Evolutionary conservation across 2,113 vertebrate species (phyloP).

Genomic region (Nibea albiflora): DNA sequence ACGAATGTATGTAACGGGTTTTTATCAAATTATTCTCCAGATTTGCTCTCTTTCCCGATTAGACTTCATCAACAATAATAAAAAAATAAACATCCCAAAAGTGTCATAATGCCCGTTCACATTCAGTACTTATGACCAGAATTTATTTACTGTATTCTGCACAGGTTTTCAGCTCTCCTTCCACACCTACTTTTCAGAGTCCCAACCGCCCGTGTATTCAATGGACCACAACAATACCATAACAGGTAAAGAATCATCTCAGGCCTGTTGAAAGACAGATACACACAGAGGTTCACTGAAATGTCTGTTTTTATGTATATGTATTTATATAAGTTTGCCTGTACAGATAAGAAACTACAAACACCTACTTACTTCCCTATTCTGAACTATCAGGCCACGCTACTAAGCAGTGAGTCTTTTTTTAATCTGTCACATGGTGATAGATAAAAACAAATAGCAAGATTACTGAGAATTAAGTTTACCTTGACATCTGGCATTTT

Average conservation of each 20-base stretch:
- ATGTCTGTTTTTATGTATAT: slow-evolving; percentile 6
- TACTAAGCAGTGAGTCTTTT: not conserved
- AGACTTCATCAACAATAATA: not conserved
- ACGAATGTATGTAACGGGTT: too few relatives aligned
- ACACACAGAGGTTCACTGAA: not conserved
- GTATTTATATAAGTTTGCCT: slow-evolving; percentile 24
- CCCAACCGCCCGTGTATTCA: slow-evolving; percentile 89
- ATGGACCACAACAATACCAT: slow-evolving; percentile 89
- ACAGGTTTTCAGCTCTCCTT: slow-evolving; percentile 97
- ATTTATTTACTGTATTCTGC: slow-evolving; percentile 14
- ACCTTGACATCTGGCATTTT: not conserved
- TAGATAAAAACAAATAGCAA: not conserved
- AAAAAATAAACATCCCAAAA: not conserved
- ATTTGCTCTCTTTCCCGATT: not conserved
- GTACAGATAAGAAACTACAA: slow-evolving; percentile 33
- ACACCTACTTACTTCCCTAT: slow-evolving; percentile 48
- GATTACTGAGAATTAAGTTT: not conserved
- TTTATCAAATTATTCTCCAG: not conserved
- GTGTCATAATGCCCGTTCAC: not conserved
- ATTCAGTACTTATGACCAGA: not conserved
- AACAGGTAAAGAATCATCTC: slow-evolving; percentile 86
- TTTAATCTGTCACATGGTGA: not conserved
- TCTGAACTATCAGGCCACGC: slow-evolving; percentile 29
- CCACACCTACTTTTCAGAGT: slow-evolving; percentile 94
- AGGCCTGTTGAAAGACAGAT: not conserved